Evolutionary conservation across 2,797 vertebrate genomes (phyloP), one percentile per base, ranked within the genome.

Genomic region (Limnodromus scolopaceus): DNA sequence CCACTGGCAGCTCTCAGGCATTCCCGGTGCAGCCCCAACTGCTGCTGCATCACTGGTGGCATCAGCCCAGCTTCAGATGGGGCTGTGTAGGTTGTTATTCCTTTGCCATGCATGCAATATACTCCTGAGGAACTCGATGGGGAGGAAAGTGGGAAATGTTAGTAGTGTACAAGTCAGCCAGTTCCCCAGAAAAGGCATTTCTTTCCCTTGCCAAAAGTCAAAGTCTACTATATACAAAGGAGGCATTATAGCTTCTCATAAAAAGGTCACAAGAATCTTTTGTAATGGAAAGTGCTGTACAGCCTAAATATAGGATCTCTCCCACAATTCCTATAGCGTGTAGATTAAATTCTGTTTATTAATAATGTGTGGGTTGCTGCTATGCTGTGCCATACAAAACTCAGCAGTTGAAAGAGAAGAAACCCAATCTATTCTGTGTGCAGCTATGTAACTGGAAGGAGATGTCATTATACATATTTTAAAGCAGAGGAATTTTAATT

Each of bases 261-360:
- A 89, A 96, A 96, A 91, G 81, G 88, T 94, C 93, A 96, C 68
- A 96, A 91, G 86, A 94, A 89, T 61, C 93, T 94, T 96, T 96
- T 95, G 75, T 89, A 87, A 90, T 91, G 93, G 88, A 89, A 97
- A 96, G 78, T 74, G 28, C 54, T 82, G 46, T 86, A 80, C 74
- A 80, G 84, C 45, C 90, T 95, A 93, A 95, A 95, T 94, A 95
- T 95, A 96, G 92, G 87, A 49, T 89, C 19, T 76, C 41, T 96
- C 86, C 88, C 92, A 93, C 80, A 88, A 92, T 83, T 94, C 84
- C 68, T 85, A 78, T 63, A 75, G 32, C 0, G 0, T 89, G 65
- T 87, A 94, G 82, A 94, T 94, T 85, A 87, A 96, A 89, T 91
- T 65, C 57, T 87, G 38, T 87, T 92, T 91, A 75, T 89, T 85